Base-by-base conservation (phyloP, 2,113 vertebrate species). In the Nothocercus julius region DNA sequence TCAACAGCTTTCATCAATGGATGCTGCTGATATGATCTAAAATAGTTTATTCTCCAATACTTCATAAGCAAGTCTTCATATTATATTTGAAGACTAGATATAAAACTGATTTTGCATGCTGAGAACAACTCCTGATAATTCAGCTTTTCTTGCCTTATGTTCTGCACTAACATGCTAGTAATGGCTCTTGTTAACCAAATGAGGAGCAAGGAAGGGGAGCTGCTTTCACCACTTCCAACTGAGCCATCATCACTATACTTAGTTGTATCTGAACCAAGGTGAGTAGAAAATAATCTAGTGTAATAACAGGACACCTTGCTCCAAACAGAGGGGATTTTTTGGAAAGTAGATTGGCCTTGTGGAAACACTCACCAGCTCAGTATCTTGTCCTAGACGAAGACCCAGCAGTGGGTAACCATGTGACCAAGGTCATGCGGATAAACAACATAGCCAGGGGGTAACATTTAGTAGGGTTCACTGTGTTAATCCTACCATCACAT, bases 171-270 rank as follows among this genome's bases (percentile, higher is more conserved):
- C 13, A 3, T n/a, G 27, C 36, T 82, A 10, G 54, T 30, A 58
- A 32, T 16, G 9, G 16, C 6, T 73, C 30, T 19, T 0, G 0
- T 16, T 73, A 27, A 7, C 19, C 34, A 54, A n/a, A 54, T 54
- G 30, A 30, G 49, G 44, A 34, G 25, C 2, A 2, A 84, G 36
- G 17, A 81, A 53, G 30, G 25, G 19, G 38, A 61, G 54, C 13
- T 24, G 20, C 1, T 1, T 32, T 32, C 2, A 4, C 34, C 63
- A 30, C 17, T 84, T 64, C 47, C 54, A 18, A 16, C 11, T 54
- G 25, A 32, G 18, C 13, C 82, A 10, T 59, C 36, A 7, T 51
- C n/a, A 13, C 1, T 2, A 42, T 1, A 8, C 0, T 25, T 72
- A 8, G 0, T 30, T 72, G 5, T 2, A 1, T 34, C 45, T 42